Evolutionary conservation across 2,797 vertebrate genomes (phyloP).

Genomic region (Chaetodon trifasciatus): DNA sequence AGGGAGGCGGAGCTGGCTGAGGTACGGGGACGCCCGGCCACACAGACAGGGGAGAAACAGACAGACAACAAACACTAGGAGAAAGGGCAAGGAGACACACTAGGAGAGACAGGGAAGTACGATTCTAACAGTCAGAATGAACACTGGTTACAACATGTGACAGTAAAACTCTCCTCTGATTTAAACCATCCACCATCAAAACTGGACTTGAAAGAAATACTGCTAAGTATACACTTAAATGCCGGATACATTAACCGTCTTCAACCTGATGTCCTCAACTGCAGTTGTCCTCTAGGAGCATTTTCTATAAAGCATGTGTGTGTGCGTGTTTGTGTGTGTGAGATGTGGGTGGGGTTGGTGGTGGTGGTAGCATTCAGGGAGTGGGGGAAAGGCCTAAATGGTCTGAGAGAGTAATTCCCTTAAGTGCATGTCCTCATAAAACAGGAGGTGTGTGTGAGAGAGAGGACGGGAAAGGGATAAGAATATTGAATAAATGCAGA

Average conservation of each 20-base stretch:
- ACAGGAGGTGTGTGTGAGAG: constrained; percentile 79
- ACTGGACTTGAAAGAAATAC: neutral
- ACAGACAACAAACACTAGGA: too few relatives aligned
- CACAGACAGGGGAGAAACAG: too few relatives aligned
- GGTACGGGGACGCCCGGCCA: too few relatives aligned
- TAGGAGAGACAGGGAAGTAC: too few relatives aligned
- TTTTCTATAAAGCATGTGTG: neutral
- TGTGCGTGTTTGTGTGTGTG: neutral
- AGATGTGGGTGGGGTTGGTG: neutral
- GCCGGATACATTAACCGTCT: neutral
- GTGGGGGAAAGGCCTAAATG: neutral
- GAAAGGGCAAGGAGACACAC: too few relatives aligned
- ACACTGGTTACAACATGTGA: neutral
- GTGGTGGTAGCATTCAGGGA: neutral
- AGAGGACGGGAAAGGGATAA: constrained; percentile 5
- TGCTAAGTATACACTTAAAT: neutral
- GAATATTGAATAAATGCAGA: constrained; percentile 16
- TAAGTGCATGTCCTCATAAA: constrained; percentile 62
- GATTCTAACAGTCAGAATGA: too few relatives aligned
- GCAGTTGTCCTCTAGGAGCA: constrained; percentile 13
- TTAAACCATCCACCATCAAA: neutral
- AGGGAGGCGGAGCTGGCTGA: too few relatives aligned
- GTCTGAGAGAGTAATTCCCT: constrained; percentile 55
- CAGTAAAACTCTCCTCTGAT: neutral
- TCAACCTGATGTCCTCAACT: neutral